These are phyloP conservation scores for Paratrypauchen microcephalus DNA, from an alignment of 2,797 vertebrate genomes.

Conservation along the genomic window DNA sequence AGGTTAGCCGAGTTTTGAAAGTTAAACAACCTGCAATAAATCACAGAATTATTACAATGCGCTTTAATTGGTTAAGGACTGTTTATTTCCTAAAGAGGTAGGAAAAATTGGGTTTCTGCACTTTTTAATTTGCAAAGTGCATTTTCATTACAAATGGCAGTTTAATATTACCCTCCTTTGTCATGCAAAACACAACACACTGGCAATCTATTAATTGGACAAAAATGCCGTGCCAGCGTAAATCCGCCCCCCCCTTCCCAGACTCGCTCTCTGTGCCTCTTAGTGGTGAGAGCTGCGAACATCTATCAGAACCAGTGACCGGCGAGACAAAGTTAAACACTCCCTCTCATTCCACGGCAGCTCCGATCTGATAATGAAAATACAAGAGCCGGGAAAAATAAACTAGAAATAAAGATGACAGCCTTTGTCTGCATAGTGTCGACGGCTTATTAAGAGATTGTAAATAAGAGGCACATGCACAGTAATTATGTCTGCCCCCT, in stretches of 20 bases:
- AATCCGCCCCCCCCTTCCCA: constrained; percentile 78
- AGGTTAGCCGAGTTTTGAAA: constrained; percentile 99
- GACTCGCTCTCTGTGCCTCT: constrained; percentile 42
- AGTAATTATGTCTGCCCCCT: constrained; percentile 72
- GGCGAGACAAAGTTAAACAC: constrained; percentile 63
- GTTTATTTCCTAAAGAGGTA: constrained; percentile 99
- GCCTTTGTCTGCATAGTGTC: constrained; percentile 75
- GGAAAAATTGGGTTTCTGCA: constrained; percentile 91
- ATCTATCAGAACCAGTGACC: constrained; percentile 74
- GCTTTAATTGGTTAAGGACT: constrained; percentile 99
- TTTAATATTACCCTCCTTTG: constrained; percentile 99
- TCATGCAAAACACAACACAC: constrained; percentile 98
- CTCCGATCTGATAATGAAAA: constrained; percentile 57
- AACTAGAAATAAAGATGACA: constrained; percentile 64
- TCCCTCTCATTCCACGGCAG: constrained; percentile 49
- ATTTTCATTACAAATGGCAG: constrained; percentile 99
- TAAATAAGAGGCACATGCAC: constrained; percentile 76
- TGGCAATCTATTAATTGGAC: constrained; percentile 99
- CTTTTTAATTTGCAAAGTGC: constrained; percentile 99
- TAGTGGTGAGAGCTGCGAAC: constrained; percentile 55
- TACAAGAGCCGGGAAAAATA: constrained; percentile 46
- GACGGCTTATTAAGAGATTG: constrained; percentile 79
- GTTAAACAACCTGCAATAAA: constrained; percentile 99
- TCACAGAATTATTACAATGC: constrained; percentile 99
- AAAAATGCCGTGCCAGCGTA: constrained; percentile 96